Evolutionary conservation across 2,888 invertebrate genomes (phyloP).

Genomic region (Parasteatoda lunata): DNA sequence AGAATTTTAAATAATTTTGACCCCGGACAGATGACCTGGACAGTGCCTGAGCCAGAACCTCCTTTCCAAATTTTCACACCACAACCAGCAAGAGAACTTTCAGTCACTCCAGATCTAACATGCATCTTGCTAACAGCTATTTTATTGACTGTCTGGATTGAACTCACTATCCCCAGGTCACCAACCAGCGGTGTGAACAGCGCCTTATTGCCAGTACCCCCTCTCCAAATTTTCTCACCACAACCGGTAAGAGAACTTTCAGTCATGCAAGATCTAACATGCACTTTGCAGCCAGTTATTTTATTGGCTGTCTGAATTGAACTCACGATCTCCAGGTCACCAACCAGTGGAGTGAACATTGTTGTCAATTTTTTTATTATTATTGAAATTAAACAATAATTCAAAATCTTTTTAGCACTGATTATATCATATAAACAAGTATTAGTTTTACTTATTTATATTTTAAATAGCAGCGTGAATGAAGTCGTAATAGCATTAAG

Average conservation of each 20-base stretch:
- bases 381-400: too few relatives aligned
- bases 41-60: too few relatives aligned
- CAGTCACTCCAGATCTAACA: too few relatives aligned
- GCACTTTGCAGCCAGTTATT: background rate
- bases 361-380: background rate
- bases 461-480: background rate
- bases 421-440: background rate
- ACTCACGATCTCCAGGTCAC: background rate
- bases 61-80: too few relatives aligned
- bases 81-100: too few relatives aligned
- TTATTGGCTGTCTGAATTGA: background rate
- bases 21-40: too few relatives aligned
- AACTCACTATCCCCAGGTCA: background rate
- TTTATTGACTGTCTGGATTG: too few relatives aligned
- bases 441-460: background rate
- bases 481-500: background rate
- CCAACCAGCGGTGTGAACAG: background rate
- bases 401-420: background rate
- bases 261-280: too few relatives aligned
- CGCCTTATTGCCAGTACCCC: background rate
- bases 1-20: too few relatives aligned
- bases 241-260: background rate
- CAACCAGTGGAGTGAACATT: background rate
- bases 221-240: too few relatives aligned
- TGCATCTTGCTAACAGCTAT: too few relatives aligned